Evolutionary conservation across 2,797 vertebrate species (phyloP).

Genomic region (Pseudochirops cupreus): DNA sequence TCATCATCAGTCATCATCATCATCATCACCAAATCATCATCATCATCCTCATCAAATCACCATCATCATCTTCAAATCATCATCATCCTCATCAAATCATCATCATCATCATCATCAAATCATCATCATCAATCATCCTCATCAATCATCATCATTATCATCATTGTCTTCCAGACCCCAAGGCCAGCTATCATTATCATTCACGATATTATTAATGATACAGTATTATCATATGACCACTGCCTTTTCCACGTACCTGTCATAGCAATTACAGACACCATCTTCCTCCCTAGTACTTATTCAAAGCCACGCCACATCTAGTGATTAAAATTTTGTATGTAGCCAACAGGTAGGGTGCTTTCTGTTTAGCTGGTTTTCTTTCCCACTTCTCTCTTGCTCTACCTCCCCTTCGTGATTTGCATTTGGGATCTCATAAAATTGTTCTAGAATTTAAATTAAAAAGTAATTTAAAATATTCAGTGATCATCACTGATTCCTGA

Average conservation of each 20-base stretch:
- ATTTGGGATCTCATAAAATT: slow-evolving; percentile 10
- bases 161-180: not conserved
- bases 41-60: too few relatives aligned
- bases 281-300: not conserved
- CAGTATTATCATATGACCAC: too few relatives aligned
- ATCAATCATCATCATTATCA: not conserved
- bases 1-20: not conserved
- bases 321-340: not conserved
- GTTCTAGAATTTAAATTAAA: slow-evolving; percentile 49
- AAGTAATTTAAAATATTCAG: slow-evolving; percentile 32
- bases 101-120: not conserved
- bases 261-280: not conserved
- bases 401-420: not conserved
- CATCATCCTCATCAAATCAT: too few relatives aligned
- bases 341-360: not conserved
- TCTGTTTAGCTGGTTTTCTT: slow-evolving; percentile 22
- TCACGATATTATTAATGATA: too few relatives aligned
- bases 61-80: too few relatives aligned
- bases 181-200: not conserved
- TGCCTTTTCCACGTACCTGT: not conserved
- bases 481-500: not conserved
- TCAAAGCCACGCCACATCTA: not conserved
- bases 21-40: not conserved
- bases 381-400: slow-evolving; percentile 4
- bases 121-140: too few relatives aligned